These are phyloP conservation scores for Plectropomus leopardus DNA, from an alignment of 2,113 vertebrate species.

Conservation along the genomic window DNA sequence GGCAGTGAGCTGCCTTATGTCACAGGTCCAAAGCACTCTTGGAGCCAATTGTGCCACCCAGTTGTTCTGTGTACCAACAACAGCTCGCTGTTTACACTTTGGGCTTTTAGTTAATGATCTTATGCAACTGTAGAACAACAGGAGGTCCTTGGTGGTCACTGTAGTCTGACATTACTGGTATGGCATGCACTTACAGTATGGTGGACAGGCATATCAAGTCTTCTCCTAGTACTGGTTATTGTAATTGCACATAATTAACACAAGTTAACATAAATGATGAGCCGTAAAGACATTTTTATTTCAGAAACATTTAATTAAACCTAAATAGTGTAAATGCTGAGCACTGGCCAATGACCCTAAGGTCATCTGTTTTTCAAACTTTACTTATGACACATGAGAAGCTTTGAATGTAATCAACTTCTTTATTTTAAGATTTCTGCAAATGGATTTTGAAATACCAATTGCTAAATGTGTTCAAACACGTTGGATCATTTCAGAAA, in stretches of 20 bases:
- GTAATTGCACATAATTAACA: neutral
- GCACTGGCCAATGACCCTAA: neutral
- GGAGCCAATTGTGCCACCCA: conserved; percentile 42
- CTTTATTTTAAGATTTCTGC: conserved; percentile 9
- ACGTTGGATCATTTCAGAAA: no score
- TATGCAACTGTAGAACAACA: conserved; percentile 35
- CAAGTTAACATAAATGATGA: neutral
- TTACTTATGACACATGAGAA: neutral
- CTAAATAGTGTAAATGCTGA: neutral
- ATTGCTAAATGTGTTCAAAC: neutral
- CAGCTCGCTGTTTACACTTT: conserved; percentile 25
- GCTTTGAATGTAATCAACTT: neutral
- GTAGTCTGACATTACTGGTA: neutral
- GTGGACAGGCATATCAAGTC: neutral
- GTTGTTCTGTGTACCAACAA: conserved; percentile 50
- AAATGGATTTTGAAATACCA: conserved; percentile 14
- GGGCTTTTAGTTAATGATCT: conserved; percentile 45
- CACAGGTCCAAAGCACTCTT: conserved; percentile 26
- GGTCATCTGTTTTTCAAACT: neutral
- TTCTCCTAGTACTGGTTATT: neutral
- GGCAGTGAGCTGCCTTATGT: conserved; percentile 26
- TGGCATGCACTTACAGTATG: neutral
- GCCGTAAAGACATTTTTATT: neutral
- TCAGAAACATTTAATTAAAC: neutral
- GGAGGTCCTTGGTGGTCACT: conserved; percentile 17